phyloP scores from a whole-genome alignment of 1,140 invertebrate genomes.

The Conopomorpha cramerella region DNA sequence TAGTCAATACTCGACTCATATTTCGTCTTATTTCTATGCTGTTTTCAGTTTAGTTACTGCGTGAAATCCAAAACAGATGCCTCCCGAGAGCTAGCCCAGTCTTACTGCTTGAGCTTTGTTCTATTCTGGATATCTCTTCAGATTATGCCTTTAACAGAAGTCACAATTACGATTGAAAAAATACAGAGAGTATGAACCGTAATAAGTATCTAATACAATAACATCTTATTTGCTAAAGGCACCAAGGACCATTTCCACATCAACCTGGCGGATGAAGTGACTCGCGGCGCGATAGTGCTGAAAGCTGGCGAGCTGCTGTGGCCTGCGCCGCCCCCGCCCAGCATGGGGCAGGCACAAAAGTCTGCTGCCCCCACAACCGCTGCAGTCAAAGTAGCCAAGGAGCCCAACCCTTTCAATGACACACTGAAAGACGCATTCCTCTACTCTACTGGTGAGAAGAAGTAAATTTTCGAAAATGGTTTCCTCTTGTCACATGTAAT shows the following conservation, averaged over 20 bases:
- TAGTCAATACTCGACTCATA: too few species aligned
- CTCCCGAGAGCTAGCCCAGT: too few species aligned
- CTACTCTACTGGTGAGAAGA: slow-evolving; percentile 70
- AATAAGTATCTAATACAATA: too few species aligned
- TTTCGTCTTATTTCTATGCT: too few species aligned
- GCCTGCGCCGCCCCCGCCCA: slow-evolving; percentile 73
- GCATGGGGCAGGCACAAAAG: slow-evolving; percentile 46
- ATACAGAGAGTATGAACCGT: too few species aligned
- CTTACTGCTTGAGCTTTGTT: too few species aligned
- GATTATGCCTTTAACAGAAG: too few species aligned
- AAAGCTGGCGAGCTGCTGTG: slow-evolving; percentile 77
- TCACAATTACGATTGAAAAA: too few species aligned
- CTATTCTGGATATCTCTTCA: too few species aligned
- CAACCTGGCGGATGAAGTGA: slow-evolving; percentile 85
- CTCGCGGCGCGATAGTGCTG: slow-evolving; percentile 80
- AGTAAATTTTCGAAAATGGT: slow-evolving; percentile 3
- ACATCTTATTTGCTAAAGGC: too few species aligned
- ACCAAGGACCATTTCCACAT: slow-evolving; percentile 79
- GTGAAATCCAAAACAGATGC: too few species aligned
- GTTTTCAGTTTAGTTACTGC: too few species aligned
- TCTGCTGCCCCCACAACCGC: slow-evolving; percentile 37
- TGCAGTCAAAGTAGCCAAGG: slow-evolving; percentile 26
- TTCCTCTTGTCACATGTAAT: slow-evolving; percentile 4
- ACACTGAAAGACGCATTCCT: slow-evolving; percentile 70
- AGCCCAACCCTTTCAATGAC: slow-evolving; percentile 59